Base-by-base conservation (phyloP, 2,888 invertebrate species). In the Nemoura dubitans region DNA sequence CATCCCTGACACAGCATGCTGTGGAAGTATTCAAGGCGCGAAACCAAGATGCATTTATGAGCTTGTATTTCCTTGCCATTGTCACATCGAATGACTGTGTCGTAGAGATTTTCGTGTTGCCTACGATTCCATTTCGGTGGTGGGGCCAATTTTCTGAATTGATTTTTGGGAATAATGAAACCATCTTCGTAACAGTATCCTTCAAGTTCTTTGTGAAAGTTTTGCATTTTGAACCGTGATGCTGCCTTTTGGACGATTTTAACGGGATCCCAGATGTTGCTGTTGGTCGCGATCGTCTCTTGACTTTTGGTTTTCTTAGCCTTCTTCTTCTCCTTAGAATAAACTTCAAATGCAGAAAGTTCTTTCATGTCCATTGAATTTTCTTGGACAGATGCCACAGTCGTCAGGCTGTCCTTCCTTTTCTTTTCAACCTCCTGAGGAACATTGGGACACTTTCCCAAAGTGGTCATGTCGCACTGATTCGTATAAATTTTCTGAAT, bases 11-110 rank as follows among this genome's bases (percentile, higher is more conserved):
- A 94, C 89, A 97, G 95, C 96, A 98, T 96, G 89, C 95, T 95
- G 88, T 94, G 94, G 90, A 98, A 98, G 91, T 97, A 98, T 88
- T 97, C 97, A n/a, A 96, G 92, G 43, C 97, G 92, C 0, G 96
- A 95, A 0, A 95, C 95, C 26, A 98, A 91, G n/a, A 98, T 92
- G 90, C 97, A 97, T 90, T 95, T 96, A 90, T 98, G 97, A 0
- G 96, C 97, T 0, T 92, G 91, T 28, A 96, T 91, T 80, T 89
- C 88, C n/a, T 88, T 89, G 27, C 90, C 91, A 89, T 92, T 92
- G 59, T 90, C 90, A 78, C 91, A 93, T 76, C 93, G 92, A 42
- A 96, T 94, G 78, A 92, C 92, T 0, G 95, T 94, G 90, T 96
- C 95, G 88, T 93, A 94, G 0, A 95, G 91, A 16, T 93, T 93